Base-by-base conservation (phyloP, 2,888 invertebrate genomes). In the Hipparchia semele region DNA sequence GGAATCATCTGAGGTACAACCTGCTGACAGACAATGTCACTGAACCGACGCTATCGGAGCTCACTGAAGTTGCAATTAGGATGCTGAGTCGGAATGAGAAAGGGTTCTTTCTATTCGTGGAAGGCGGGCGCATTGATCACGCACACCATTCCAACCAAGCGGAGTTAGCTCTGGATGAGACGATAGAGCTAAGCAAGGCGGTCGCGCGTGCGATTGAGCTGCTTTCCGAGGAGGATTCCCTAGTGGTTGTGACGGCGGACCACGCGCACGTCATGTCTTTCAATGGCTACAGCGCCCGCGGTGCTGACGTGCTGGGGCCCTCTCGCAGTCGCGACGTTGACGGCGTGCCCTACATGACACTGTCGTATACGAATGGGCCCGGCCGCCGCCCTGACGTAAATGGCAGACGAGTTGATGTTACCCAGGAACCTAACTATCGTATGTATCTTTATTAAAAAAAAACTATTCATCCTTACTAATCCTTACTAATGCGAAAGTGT, bases 181-280 rank as follows among this genome's bases (percentile, higher is more conserved):
- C 96, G 0, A 83, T 96, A 0, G 95, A 95, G 79, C 90, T 96
- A 78, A 93, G 95, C 76, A 86, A 90, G 7, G 95, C 96, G 53
- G 88, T 95, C 12, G 71, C 73, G 33, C 77, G 77, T 6, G 82
- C 96, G 2, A 79, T 90, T 59, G 76, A 78, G 59, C 85, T 81
- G 56, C 71, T 81, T 4, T 71, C 86, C 66, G 87, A 87, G 12
- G 88, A 95, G 1, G 96, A 97, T 69, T 97, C 97, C 0, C 87
- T 97, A 45, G 94, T 97, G 51, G 95, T 97, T 12, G 97, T 96
- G 6, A 96, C 96, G 0, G 94, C 96, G 0, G 96, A 97, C 87
- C 96, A 97, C 83, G 95, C 96, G 0, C 96, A 97, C 83, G 95
- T 95, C 0, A 94, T 97, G 93, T 91, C 94, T 62, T 91, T 95